These are phyloP conservation scores for Rhadinocentrus ornatus DNA, from an alignment of 2,797 vertebrate species.

Conservation along the genomic window DNA sequence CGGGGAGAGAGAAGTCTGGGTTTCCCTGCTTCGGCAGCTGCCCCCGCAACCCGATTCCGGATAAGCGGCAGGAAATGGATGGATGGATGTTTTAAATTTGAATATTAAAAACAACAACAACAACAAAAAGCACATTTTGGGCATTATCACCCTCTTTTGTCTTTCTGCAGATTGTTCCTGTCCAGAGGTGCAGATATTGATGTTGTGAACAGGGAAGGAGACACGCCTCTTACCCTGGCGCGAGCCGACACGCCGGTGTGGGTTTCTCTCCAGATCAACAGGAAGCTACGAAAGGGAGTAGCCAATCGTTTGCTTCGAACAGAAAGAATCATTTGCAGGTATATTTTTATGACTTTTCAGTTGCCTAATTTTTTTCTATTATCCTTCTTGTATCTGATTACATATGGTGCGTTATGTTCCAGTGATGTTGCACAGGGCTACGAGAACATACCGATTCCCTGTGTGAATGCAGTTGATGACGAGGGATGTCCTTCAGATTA, in stretches of 20 bases:
- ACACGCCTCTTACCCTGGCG: slow-evolving; percentile 89
- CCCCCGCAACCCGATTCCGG: too few relatives aligned
- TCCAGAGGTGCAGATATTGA: slow-evolving; percentile 92
- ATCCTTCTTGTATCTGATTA: not conserved
- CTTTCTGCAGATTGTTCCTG: slow-evolving; percentile 86
- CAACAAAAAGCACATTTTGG: too few relatives aligned
- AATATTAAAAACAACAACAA: too few relatives aligned
- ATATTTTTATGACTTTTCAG: not conserved
- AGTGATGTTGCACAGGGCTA: slow-evolving; percentile 94
- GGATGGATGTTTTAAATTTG: too few relatives aligned
- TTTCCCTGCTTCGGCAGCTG: too few relatives aligned
- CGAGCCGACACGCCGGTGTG: slow-evolving; percentile 89
- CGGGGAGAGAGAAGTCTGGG: too few relatives aligned
- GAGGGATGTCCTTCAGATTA: slow-evolving; percentile 92
- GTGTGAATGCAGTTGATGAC: slow-evolving; percentile 92
- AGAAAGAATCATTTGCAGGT: slow-evolving; percentile 92
- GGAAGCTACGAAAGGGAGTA: slow-evolving; percentile 89
- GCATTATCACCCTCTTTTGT: not conserved
- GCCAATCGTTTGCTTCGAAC: slow-evolving; percentile 88
- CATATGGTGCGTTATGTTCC: not conserved
- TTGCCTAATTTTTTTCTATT: not conserved
- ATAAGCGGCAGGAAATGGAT: too few relatives aligned
- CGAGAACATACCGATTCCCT: slow-evolving; percentile 93
- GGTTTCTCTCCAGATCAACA: slow-evolving; percentile 94
- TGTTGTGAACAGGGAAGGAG: slow-evolving; percentile 90